These are phyloP conservation scores for Leptogaster cylindrica DNA, from an alignment of 2,888 invertebrate genomes.

Conservation along the genomic window DNA sequence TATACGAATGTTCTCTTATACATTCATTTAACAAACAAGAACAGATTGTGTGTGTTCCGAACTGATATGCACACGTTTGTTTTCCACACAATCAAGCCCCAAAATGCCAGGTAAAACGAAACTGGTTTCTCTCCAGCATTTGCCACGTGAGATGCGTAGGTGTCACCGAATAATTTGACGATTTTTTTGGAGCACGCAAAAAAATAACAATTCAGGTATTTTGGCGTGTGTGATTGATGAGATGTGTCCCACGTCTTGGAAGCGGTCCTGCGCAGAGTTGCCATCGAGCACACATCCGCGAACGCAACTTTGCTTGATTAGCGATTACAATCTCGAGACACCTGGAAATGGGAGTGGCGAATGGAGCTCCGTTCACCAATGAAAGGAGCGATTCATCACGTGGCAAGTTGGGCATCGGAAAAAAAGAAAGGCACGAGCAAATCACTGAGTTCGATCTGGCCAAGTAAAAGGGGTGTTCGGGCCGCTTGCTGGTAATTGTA, in stretches of 20 bases:
- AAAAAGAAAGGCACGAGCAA: conserved; percentile 18
- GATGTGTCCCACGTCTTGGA: too few species aligned
- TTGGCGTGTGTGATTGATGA: too few species aligned
- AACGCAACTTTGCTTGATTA: conserved; percentile 20
- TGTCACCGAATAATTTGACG: neutral
- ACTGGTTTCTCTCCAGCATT: neutral
- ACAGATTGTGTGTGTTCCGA: neutral
- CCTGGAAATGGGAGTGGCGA: conserved; percentile 32
- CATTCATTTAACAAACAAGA: too few species aligned
- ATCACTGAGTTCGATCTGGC: conserved; percentile 2
- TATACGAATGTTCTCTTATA: too few species aligned
- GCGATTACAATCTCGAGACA: conserved; percentile 26
- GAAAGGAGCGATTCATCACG: conserved; percentile 12
- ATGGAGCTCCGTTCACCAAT: neutral
- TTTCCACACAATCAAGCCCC: too few species aligned
- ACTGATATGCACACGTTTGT: too few species aligned
- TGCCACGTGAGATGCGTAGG: neutral
- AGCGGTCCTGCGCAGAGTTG: conserved; percentile 18
- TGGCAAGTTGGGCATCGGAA: conserved; percentile 1
- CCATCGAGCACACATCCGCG: conserved; percentile 8
- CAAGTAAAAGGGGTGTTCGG: conserved; percentile 29
- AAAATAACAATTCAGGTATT: too few species aligned
- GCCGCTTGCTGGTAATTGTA: neutral
- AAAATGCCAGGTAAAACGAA: too few species aligned
- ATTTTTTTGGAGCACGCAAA: neutral